A percentile compares a stretch with the other conserved stretches of the same genome.
Conservation (phyloP, 2,797 vertebrate genomes). For the Sus cebifrons region DNA sequence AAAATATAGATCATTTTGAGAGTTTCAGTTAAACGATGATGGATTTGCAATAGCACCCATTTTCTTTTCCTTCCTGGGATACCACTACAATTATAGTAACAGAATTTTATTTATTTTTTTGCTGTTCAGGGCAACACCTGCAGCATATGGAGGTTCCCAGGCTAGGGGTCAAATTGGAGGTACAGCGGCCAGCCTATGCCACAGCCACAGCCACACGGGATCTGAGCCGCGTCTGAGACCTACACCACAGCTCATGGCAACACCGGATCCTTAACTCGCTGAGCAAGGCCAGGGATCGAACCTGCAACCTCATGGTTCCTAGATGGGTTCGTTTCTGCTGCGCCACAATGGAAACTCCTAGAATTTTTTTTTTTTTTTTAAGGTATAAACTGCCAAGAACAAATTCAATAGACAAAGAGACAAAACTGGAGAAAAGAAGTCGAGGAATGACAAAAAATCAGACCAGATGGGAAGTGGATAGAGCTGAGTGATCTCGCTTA, state of each 20-base stretch:
- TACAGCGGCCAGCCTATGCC: no score
- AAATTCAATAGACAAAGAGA: background rate
- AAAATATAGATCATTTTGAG: constrained; percentile 53
- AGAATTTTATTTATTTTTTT: background rate
- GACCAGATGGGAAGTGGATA: background rate
- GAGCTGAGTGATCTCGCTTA: background rate
- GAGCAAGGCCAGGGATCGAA: no score
- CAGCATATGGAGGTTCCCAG: no score
- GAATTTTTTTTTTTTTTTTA: background rate
- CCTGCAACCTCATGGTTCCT: no score
- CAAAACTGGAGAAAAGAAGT: background rate
- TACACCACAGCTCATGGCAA: no score
- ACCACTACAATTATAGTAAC: background rate
- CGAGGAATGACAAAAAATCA: background rate
- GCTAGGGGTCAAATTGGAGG: no score
- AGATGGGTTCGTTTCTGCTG: no score
- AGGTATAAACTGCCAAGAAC: background rate
- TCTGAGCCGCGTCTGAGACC: no score
- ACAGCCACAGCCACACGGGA: no score
- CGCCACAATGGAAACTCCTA: no score
- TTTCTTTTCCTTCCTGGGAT: constrained; percentile 51
- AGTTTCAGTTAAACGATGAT: background rate
- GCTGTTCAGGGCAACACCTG: no score
- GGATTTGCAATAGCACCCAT: background rate
- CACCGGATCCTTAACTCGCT: no score